phyloP scores from a whole-genome alignment of 2,888 invertebrate genomes.

The Scaptomyza cyrtandrae region DNA sequence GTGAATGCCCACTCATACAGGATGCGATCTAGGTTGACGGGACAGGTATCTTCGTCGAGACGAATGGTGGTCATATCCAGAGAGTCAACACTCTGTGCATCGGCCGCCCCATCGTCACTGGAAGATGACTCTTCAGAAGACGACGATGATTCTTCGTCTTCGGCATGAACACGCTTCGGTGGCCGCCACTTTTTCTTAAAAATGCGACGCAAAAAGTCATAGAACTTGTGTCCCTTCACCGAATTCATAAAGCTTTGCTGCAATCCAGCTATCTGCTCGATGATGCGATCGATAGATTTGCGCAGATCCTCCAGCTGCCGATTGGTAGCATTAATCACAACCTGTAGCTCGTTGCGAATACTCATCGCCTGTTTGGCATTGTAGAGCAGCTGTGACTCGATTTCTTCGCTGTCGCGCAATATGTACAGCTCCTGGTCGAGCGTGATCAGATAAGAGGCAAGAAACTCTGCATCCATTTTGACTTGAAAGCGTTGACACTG shows the following conservation, averaged over 20 bases:
- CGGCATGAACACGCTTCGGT: slow-evolving; percentile 86
- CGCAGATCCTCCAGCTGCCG: slow-evolving; percentile 78
- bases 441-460: slow-evolving; percentile 88
- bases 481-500: slow-evolving; percentile 87
- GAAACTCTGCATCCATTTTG: slow-evolving; percentile 86
- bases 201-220: slow-evolving; percentile 91
- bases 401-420: slow-evolving; percentile 89
- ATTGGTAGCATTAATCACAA: slow-evolving; percentile 72
- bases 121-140: slow-evolving; percentile 86
- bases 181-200: slow-evolving; percentile 93
- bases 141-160: slow-evolving; percentile 85
- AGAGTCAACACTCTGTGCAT: slow-evolving; percentile 87
- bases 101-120: slow-evolving; percentile 86
- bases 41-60: slow-evolving; percentile 90
- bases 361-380: slow-evolving; percentile 86
- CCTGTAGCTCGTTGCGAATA: slow-evolving; percentile 85
- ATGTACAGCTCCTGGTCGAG: slow-evolving; percentile 91
- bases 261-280: slow-evolving; percentile 85
- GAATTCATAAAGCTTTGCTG: slow-evolving; percentile 86
- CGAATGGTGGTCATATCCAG: slow-evolving; percentile 88
- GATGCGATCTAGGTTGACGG: slow-evolving; percentile 88
- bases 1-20: slow-evolving; percentile 89
- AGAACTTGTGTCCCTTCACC: slow-evolving; percentile 90
- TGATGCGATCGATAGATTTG: slow-evolving; percentile 76
- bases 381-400: slow-evolving; percentile 88